phyloP scores from a whole-genome alignment of 2,797 vertebrate species.

The Pseudochirops cupreus region DNA sequence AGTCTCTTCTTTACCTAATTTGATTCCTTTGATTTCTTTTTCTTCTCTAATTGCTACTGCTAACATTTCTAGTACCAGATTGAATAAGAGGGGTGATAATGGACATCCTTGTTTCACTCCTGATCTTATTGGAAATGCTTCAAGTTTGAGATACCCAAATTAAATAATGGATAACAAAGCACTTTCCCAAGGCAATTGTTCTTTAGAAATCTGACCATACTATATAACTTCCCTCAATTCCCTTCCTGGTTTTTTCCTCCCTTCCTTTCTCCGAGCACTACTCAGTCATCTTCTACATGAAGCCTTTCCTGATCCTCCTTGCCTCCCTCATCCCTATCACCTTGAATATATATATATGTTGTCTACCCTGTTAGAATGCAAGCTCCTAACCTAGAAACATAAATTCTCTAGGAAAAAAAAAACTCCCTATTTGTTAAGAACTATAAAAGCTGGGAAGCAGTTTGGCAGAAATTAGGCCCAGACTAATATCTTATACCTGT shows the following conservation, averaged over 20 bases:
- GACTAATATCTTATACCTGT: not conserved
- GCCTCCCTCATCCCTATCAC: not conserved
- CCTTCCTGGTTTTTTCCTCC: not conserved
- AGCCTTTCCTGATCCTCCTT: not conserved
- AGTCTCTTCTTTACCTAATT: too few species aligned
- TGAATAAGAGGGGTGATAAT: too few species aligned
- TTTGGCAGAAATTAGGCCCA: not conserved
- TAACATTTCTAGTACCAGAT: too few species aligned
- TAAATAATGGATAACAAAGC: not conserved
- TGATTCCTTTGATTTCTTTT: too few species aligned
- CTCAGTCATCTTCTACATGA: not conserved
- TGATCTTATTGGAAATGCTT: too few species aligned
- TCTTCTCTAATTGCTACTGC: too few species aligned
- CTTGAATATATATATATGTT: not conserved
- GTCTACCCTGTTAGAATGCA: not conserved
- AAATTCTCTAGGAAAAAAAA: not conserved
- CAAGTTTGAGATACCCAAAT: not conserved
- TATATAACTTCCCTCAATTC: not conserved
- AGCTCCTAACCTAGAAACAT: not conserved
- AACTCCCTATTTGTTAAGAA: not conserved
- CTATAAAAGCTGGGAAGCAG: not conserved
- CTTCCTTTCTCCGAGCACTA: not conserved
- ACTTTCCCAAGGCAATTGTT: not conserved
- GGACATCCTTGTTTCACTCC: too few species aligned
- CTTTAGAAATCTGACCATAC: not conserved